A percentile compares a stretch with the other conserved stretches of the same genome.
Evolutionary conservation across 2,113 vertebrate genomes (phyloP).

Genomic region (Microtus pennsylvanicus): DNA sequence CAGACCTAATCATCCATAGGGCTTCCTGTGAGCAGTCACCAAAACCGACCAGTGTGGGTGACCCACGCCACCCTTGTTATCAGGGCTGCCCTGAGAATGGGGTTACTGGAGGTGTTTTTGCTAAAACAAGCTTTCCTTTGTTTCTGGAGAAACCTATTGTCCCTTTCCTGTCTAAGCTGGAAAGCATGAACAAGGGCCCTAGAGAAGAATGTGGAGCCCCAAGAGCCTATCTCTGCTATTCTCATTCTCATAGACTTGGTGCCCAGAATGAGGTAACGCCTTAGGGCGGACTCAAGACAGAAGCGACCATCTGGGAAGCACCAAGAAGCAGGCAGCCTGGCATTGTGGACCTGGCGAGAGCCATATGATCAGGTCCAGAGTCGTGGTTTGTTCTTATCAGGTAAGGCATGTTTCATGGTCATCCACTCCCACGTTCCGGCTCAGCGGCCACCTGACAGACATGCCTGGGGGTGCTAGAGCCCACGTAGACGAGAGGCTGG

Average conservation of each 20-base stretch:
- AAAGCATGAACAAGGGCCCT: not conserved
- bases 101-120: not conserved
- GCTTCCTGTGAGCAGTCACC: not conserved
- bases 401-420: not conserved
- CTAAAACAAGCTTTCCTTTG: not conserved
- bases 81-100: not conserved
- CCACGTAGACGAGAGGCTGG: not conserved
- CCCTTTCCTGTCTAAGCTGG: not conserved
- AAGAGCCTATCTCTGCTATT: not conserved
- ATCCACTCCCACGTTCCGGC: not conserved
- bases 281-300: not conserved
- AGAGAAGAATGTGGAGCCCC: not conserved
- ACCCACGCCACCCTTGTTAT: not conserved
- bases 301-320: not conserved
- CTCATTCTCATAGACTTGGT: not conserved
- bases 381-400: not conserved
- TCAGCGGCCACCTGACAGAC: not conserved
- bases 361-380: rapidly evolving
- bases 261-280: not conserved
- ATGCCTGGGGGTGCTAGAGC: not conserved
- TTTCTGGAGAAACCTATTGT: not conserved
- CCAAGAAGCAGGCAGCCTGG: not conserved
- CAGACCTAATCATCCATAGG: not conserved
- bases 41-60: too few relatives aligned
- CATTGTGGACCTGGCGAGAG: not conserved